Percentiles rank a stretch among this genome's conserved stretches.
Evolutionary conservation across 1,140 invertebrate genomes (phyloP).

Genomic region (Drosophila elegans): DNA sequence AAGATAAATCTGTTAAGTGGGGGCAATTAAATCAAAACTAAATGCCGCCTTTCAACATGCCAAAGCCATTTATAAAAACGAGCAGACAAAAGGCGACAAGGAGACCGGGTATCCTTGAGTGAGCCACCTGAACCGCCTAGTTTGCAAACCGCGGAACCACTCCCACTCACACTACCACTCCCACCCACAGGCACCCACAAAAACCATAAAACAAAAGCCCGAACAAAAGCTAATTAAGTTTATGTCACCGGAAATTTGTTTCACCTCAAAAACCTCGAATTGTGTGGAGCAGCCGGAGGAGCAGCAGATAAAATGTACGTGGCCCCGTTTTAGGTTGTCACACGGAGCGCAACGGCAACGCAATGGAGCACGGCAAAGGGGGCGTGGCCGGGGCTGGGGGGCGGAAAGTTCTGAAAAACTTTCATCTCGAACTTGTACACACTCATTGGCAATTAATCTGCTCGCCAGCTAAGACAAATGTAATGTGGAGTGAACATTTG

Average conservation of each 20-base stretch:
- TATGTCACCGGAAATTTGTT: slow-evolving; percentile 84
- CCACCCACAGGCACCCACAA: slow-evolving; percentile 57
- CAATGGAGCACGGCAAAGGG: slow-evolving; percentile 29
- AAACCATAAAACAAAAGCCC: slow-evolving; percentile 82
- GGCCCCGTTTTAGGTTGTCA: slow-evolving; percentile 64
- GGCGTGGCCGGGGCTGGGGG: slow-evolving; percentile 10
- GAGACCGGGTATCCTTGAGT: neutral
- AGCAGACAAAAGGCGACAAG: slow-evolving; percentile 34
- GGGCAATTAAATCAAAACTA: slow-evolving; percentile 79
- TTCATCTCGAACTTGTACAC: slow-evolving; percentile 76
- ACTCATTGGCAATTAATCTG: slow-evolving; percentile 83
- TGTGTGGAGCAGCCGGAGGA: slow-evolving; percentile 61
- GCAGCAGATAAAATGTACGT: slow-evolving; percentile 77
- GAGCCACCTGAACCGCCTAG: slow-evolving; percentile 6
- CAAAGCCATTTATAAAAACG: slow-evolving; percentile 65
- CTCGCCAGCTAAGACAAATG: slow-evolving; percentile 68
- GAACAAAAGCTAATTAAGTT: slow-evolving; percentile 84
- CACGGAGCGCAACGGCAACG: slow-evolving; percentile 44
- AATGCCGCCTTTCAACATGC: slow-evolving; percentile 67
- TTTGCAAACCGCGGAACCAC: slow-evolving; percentile 15
- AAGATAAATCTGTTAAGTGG: slow-evolving; percentile 78
- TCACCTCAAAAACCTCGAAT: slow-evolving; percentile 84
- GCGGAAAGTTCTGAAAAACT: slow-evolving; percentile 65
- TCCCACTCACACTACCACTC: slow-evolving; percentile 12
- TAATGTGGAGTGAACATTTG: slow-evolving; percentile 68